These are phyloP conservation scores for Andrena trimmerana DNA, from an alignment of 2,888 invertebrate species.

Conservation along the genomic window DNA sequence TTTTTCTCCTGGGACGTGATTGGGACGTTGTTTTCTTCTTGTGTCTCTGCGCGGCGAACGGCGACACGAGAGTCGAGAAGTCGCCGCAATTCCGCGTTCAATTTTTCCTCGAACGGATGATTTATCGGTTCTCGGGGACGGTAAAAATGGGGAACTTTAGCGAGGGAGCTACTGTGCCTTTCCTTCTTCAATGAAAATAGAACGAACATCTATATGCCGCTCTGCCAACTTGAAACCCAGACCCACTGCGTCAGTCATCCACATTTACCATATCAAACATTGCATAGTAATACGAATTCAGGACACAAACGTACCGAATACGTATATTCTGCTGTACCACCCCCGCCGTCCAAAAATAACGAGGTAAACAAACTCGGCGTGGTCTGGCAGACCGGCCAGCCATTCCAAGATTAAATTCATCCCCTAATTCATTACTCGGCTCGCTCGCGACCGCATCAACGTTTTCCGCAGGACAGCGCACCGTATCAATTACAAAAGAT, in stretches of 20 bases:
- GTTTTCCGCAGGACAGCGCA: constrained; percentile 27
- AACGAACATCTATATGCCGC: not conserved
- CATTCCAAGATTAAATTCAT: constrained; percentile 61
- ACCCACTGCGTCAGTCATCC: not conserved
- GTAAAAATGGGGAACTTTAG: too few species aligned
- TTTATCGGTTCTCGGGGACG: not conserved
- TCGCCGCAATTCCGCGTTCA: constrained; percentile 27
- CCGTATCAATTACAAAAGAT: constrained; percentile 48
- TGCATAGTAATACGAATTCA: not conserved
- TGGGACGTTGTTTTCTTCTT: constrained; percentile 79
- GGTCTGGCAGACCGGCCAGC: constrained; percentile 22
- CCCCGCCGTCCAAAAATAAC: constrained; percentile 39
- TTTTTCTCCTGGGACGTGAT: constrained; percentile 84
- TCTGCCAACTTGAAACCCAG: not conserved
- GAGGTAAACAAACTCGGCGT: constrained; percentile 48
- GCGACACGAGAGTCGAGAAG: constrained; percentile 37
- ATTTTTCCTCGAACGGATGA: not conserved
- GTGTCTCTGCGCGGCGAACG: constrained; percentile 24
- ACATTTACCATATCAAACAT: not conserved
- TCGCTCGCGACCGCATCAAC: constrained; percentile 29
- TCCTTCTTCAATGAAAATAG: not conserved
- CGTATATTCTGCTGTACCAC: not conserved
- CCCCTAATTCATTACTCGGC: constrained; percentile 53
- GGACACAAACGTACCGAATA: not conserved
- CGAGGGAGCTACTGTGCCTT: too few species aligned